A percentile compares a stretch with the other conserved stretches of the same genome.
phyloP scores from a whole-genome alignment of 2,797 vertebrate genomes.

The Clarias fuscus region DNA sequence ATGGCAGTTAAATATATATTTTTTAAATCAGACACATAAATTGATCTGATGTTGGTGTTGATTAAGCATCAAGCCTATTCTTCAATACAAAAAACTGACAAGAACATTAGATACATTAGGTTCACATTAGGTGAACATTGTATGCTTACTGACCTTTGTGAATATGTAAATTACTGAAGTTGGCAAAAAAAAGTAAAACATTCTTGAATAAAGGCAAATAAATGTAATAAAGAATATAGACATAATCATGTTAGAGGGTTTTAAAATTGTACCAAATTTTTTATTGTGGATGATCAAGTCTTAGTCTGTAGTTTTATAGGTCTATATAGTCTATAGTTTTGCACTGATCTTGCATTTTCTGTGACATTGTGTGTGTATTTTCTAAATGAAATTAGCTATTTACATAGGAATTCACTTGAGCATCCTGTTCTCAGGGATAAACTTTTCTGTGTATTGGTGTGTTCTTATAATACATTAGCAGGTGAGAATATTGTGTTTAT shows the following conservation, averaged over 20 bases:
- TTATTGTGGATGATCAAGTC: neutral
- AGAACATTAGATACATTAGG: neutral
- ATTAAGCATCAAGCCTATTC: neutral
- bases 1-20: neutral
- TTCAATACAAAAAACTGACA: neutral
- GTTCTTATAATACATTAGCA: neutral
- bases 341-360: neutral
- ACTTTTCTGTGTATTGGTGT: neutral
- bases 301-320: too few species aligned
- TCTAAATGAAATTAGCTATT: neutral
- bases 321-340: neutral
- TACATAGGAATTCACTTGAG: neutral
- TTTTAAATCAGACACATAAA: neutral
- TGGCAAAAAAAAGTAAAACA: too few species aligned
- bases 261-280: neutral
- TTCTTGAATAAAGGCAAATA: too few species aligned
- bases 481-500: neutral
- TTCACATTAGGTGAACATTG: neutral
- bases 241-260: too few species aligned
- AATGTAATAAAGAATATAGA: too few species aligned
- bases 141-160: neutral
- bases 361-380: neutral
- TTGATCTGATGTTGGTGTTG: neutral
- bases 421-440: neutral
- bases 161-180: neutral